Evolutionary conservation across 2,888 invertebrate genomes (phyloP).

Genomic region (Willowsia nigromaculata): DNA sequence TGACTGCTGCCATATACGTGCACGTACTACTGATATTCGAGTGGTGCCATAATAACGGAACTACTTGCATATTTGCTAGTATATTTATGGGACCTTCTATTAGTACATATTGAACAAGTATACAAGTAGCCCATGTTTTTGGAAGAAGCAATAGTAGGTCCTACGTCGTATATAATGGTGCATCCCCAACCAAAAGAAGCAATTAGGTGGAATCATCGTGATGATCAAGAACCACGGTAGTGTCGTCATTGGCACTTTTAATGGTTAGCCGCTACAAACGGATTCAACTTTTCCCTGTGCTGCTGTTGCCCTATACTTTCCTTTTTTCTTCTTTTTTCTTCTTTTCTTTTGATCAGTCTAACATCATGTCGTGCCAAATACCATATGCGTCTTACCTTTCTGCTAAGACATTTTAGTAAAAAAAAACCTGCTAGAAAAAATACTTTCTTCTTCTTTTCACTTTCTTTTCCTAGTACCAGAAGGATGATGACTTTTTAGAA

Average conservation of each 20-base stretch:
- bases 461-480: not conserved
- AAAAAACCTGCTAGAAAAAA: not conserved
- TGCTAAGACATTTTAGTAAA: not conserved
- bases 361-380: not conserved
- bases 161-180: not conserved
- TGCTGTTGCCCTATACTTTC: not conserved
- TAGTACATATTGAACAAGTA: no score
- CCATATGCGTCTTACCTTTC: slow-evolving; percentile 2
- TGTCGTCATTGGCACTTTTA: not conserved
- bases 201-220: slow-evolving; percentile 11
- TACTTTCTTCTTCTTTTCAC: not conserved
- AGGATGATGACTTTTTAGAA: not conserved
- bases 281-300: no score
- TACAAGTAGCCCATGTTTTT: not conserved
- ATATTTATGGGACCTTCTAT: no score
- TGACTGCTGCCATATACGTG: no score
- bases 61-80: no score
- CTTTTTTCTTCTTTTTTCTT: slow-evolving; percentile 14
- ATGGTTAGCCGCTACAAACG: no score
- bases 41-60: no score
- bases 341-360: slow-evolving; percentile 24
- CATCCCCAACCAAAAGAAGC: not conserved
- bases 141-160: not conserved
- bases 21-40: no score
- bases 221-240: not conserved